These are phyloP conservation scores for Myotis lucifugus DNA, from an alignment of 2,113 vertebrate genomes.

Conservation along the genomic window DNA sequence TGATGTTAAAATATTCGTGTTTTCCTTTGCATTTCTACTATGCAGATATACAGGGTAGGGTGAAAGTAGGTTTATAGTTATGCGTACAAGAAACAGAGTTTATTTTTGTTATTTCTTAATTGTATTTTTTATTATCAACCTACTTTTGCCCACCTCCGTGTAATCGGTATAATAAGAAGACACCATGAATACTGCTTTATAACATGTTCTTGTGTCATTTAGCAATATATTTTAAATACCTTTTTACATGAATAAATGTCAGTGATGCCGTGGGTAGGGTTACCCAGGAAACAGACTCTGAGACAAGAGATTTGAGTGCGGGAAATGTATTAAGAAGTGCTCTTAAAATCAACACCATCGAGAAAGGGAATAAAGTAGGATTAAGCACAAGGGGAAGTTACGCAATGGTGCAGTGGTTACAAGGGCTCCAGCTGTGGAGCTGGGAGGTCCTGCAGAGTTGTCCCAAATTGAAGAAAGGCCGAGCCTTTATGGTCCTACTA, in stretches of 20 bases:
- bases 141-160: background rate
- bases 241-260: conserved; percentile 42
- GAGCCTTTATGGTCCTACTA: background rate
- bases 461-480: background rate
- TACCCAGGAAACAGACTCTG: conserved; percentile 36
- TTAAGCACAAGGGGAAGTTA: background rate
- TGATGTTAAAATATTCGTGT: background rate
- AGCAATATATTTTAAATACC: conserved; percentile 47
- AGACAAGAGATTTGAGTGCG: conserved; percentile 14
- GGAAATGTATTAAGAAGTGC: conserved; percentile 1
- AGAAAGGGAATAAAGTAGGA: background rate
- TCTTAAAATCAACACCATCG: background rate
- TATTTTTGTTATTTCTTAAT: background rate
- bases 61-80: background rate
- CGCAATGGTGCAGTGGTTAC: background rate
- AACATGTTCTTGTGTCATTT: conserved; percentile 17
- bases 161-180: conserved; percentile 32
- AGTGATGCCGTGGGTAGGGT: background rate
- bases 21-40: conserved; percentile 18
- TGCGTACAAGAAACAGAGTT: background rate
- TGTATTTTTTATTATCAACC: background rate
- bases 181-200: background rate
- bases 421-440: background rate
- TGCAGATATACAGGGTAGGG: background rate
- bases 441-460: background rate